Conservation (phyloP, 2,888 invertebrate genomes). For the Lasioglossum lativentre region DNA sequence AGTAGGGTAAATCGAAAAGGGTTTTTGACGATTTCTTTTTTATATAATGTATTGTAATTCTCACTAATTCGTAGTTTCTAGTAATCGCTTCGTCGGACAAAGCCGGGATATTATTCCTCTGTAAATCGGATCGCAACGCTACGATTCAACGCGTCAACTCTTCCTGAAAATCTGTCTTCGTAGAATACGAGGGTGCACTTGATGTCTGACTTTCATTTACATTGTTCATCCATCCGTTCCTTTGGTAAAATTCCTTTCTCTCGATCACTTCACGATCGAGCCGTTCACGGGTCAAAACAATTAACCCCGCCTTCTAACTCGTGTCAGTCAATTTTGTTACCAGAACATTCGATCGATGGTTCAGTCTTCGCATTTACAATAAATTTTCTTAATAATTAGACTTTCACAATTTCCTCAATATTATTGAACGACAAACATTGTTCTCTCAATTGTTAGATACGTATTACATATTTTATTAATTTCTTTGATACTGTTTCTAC, state of each 20-base stretch:
- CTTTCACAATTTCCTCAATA: background rate
- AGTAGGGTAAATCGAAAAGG: conserved; percentile 22
- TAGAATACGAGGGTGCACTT: background rate
- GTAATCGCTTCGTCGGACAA: conserved; percentile 43
- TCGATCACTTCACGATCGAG: background rate
- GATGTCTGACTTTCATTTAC: conserved; percentile 7
- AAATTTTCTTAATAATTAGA: background rate
- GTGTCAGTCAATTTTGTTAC: background rate
- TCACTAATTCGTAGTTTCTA: conserved; percentile 57
- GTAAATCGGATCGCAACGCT: conserved; percentile 30
- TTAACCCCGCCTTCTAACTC: background rate
- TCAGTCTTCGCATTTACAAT: conserved; percentile 1
- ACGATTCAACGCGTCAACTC: conserved; percentile 32
- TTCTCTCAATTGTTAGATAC: background rate
- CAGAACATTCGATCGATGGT: background rate
- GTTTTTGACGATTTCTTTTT: conserved; percentile 30
- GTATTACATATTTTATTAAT: background rate
- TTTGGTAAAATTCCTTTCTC: background rate
- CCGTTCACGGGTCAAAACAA: background rate
- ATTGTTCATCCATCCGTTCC: conserved; percentile 6
- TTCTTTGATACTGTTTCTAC: background rate
- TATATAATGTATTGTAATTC: conserved; percentile 61
- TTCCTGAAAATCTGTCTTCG: conserved; percentile 24
- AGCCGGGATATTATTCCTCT: conserved; percentile 32
- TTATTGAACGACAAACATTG: background rate